A percentile compares a stretch with the other conserved stretches of the same genome.
Evolutionary conservation across 2,888 invertebrate species (phyloP).

Genomic region (Dastarcus helophoroides): DNA sequence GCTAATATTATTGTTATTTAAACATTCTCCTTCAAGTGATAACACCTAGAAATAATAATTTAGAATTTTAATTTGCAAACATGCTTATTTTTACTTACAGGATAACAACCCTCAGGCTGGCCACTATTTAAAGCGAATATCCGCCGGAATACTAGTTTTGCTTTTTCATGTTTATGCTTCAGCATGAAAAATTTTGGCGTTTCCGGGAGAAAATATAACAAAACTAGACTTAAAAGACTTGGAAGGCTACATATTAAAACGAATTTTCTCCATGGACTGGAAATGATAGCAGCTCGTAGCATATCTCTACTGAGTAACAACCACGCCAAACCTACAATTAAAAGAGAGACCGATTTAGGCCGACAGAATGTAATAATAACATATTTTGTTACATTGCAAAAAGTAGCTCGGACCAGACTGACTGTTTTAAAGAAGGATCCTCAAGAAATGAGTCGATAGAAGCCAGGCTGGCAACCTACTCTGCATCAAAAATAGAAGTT

Average conservation of each 20-base stretch:
- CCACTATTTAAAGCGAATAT: conserved; percentile 46
- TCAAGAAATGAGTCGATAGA: conserved; percentile 8
- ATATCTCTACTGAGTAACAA: conserved; percentile 28
- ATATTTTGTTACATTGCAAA: conserved; percentile 15
- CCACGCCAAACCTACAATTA: conserved; percentile 39
- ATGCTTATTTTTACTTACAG: conserved; percentile 32
- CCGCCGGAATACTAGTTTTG: conserved; percentile 42
- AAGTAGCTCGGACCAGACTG: conserved; percentile 20
- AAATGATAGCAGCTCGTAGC: conserved; percentile 22
- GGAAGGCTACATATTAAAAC: conserved; percentile 50
- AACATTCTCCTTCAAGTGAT: conserved; percentile 22
- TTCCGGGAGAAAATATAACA: conserved; percentile 45
- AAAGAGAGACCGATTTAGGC: neutral
- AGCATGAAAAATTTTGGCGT: conserved; percentile 45
- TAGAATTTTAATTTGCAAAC: neutral
- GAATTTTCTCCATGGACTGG: conserved; percentile 53
- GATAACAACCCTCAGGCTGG: conserved; percentile 35
- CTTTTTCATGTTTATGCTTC: conserved; percentile 40
- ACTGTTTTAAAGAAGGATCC: conserved; percentile 14
- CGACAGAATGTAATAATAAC: too few species aligned
- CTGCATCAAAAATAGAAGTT: conserved; percentile 9
- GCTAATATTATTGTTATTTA: conserved; percentile 16
- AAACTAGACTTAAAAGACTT: conserved; percentile 41
- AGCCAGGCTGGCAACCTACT: conserved; percentile 16
- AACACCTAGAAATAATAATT: conserved; percentile 18